Conservation (phyloP, 2,888 invertebrate genomes). For the Lumbricus terrestris region DNA sequence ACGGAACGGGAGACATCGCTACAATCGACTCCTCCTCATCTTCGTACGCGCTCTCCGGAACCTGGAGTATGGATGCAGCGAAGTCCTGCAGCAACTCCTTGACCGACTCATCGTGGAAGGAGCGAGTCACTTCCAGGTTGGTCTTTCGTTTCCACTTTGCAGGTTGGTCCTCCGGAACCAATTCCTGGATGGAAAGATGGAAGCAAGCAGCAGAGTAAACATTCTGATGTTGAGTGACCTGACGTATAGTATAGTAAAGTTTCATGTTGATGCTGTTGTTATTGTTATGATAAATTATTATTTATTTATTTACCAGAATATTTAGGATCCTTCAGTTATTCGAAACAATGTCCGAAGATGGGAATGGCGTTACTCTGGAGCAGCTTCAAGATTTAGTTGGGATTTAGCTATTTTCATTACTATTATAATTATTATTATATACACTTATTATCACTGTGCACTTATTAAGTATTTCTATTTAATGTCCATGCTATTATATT, state of each 20-base stretch:
- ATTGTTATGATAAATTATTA: too few relatives aligned
- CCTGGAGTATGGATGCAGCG: conserved; percentile 70
- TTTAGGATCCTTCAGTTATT: too few relatives aligned
- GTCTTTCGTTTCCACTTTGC: conserved; percentile 69
- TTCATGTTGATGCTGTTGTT: background rate
- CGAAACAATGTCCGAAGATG: too few relatives aligned
- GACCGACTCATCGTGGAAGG: conserved; percentile 95
- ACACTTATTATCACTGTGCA: too few relatives aligned
- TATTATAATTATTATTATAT: too few relatives aligned
- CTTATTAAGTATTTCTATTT: too few relatives aligned
- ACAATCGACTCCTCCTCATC: conserved; percentile 26
- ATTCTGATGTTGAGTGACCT: background rate
- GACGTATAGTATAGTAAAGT: background rate
- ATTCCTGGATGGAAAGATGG: background rate
- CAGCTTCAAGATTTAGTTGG: too few relatives aligned
- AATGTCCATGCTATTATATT: too few relatives aligned
- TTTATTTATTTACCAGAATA: too few relatives aligned
- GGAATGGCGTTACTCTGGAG: too few relatives aligned
- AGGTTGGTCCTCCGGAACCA: conserved; percentile 81
- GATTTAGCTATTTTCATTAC: too few relatives aligned
- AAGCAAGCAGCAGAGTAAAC: background rate
- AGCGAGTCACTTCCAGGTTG: conserved; percentile 71
- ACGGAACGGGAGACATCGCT: conserved; percentile 4
- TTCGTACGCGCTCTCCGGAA: conserved; percentile 35
- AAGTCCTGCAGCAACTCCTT: conserved; percentile 72